phyloP scores from a whole-genome alignment of 2,113 vertebrate species.

The Hemicordylus capensis region DNA sequence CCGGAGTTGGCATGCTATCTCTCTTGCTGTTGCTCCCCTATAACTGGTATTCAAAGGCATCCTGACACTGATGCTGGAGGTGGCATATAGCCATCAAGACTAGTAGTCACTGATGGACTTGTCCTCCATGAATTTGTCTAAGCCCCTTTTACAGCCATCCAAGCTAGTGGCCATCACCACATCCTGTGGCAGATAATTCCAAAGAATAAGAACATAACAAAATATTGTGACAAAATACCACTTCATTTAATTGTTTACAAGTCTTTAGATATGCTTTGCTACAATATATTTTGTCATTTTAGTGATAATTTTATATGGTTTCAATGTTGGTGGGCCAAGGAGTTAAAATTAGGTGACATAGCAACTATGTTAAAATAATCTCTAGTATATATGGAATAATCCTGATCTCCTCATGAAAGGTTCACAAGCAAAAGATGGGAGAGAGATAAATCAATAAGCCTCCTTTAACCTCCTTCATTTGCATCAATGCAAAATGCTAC shows the following conservation, averaged over 20 bases:
- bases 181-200: too few species aligned
- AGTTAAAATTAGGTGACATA: not conserved
- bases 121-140: too few species aligned
- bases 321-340: not conserved
- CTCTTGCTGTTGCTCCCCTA: too few species aligned
- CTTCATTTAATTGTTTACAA: not conserved
- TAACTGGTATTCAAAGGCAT: too few species aligned
- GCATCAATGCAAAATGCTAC: constrained; percentile 10
- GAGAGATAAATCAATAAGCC: not conserved
- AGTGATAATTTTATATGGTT: not conserved
- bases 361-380: not conserved
- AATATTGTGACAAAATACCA: not conserved
- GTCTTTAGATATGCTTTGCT: too few species aligned
- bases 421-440: not conserved
- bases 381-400: not conserved
- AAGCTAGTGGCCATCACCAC: too few species aligned
- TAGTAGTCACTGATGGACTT: too few species aligned
- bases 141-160: too few species aligned
- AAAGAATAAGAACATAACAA: not conserved
- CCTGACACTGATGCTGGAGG: too few species aligned
- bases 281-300: not conserved
- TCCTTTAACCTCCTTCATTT: not conserved
- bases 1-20: too few species aligned
- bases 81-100: too few species aligned
- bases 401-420: too few species aligned